A percentile compares a stretch with the other conserved stretches of the same genome.
Conservation (phyloP, 2,888 invertebrate genomes). For the Elmis aenea region DNA sequence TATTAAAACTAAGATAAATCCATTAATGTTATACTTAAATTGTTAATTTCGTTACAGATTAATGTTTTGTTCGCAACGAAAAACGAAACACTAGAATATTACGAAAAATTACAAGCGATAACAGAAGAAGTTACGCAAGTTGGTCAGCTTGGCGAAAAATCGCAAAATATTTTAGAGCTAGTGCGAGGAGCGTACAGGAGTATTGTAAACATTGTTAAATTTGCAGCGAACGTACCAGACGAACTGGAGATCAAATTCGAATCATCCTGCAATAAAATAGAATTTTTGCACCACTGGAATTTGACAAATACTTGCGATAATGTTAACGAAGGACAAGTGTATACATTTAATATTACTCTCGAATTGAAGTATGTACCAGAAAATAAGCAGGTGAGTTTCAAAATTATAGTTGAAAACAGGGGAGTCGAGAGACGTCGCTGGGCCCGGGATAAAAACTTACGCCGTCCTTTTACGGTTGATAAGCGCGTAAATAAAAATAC, state of each 20-base stretch:
- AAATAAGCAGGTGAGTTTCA: conserved; percentile 46
- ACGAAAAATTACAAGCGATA: conserved; percentile 62
- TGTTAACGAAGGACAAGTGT: conserved; percentile 57
- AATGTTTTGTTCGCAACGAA: conserved; percentile 88
- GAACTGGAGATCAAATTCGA: conserved; percentile 64
- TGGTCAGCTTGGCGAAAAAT: conserved; percentile 73
- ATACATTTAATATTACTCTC: conserved; percentile 60
- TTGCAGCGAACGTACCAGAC: conserved; percentile 58
- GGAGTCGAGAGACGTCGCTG: too few relatives aligned
- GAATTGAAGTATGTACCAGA: conserved; percentile 55
- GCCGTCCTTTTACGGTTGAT: too few relatives aligned
- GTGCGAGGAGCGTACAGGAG: conserved; percentile 76
- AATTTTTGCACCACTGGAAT: conserved; percentile 7
- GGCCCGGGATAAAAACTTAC: too few relatives aligned
- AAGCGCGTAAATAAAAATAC: too few relatives aligned
- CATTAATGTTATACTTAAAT: too few relatives aligned
- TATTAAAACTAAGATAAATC: too few relatives aligned
- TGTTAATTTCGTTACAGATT: conserved; percentile 49
- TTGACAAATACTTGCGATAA: conserved; percentile 50
- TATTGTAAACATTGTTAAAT: conserved; percentile 61
- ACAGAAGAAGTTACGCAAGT: conserved; percentile 71
- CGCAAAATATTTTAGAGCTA: conserved; percentile 79
- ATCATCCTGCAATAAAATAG: conserved; percentile 60
- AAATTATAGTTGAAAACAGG: neutral
- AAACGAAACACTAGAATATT: conserved; percentile 60